Evolutionary conservation across 2,113 vertebrate genomes (phyloP), one percentile per base, ranked within the genome.

Genomic region (Scytalopus superciliaris): DNA sequence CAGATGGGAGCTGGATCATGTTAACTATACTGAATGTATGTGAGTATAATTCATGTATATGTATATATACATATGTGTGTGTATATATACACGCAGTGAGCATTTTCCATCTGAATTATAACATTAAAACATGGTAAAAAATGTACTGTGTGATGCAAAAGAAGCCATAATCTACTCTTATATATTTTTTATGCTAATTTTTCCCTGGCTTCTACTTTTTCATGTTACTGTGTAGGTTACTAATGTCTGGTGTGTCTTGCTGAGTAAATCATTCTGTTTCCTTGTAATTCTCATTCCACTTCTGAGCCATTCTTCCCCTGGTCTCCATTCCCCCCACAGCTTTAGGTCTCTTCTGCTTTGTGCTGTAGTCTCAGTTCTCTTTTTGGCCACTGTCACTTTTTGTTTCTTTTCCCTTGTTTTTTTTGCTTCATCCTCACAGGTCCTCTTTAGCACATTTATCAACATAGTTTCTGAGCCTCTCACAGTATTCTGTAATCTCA

Each of bases 1-100:
- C 95, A 93, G 94, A 96, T 94, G 95, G 92, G 64, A 93, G 47
- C 73, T 90, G 93, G 80, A 89, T 89, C 1, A 2, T 78, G 64
- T 93, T 93, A 90, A 90, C 79, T 49, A 4, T 39, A 27, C 50
- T 63, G 86, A 76, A 79, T 70, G 27, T 57, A 11, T 47, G 4
- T 70, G 56, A 83, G 27, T 70, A 16, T 88, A 83, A 79, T 90
- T 83, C 87, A 66, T 77, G 23, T 69, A 24, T 79, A 9, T 45
- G 5, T 68, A 47, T 27, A 55, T 60, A 17, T 31, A 42, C 18
- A 30, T 21, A 21, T 6, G 10, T 55, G 0, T 50, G 1, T 73
- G 13, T 84, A 9, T 90, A 2, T 64, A 3, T 75, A 69, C 3
- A 78, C 37, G 76, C 5, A 77, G 24, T 66, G 23, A 88, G 28